Base-by-base conservation (phyloP, 2,113 vertebrate genomes). In the Amphiprion percula region DNA sequence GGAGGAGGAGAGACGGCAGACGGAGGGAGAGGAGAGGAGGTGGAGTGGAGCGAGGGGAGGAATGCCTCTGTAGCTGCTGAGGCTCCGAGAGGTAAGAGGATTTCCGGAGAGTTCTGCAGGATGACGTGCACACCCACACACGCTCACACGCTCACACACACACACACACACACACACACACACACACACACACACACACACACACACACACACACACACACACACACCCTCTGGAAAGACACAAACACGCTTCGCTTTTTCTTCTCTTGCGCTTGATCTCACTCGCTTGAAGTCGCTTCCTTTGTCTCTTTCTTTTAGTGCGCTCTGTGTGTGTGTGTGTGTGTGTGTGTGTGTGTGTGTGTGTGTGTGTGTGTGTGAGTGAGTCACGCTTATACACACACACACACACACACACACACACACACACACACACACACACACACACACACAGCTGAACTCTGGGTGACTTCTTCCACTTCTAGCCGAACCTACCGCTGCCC, bases 1-100 rank as follows among this genome's bases (percentile, higher is more conserved):
- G 61, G 88, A 92, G 95, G 96, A 93, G 92, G 70, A 54, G 1
- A 26, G 26, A 26, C 26, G 26, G 26, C 26, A 26, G 26, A 26
- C 26, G 26, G 3, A 26, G 26, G 26, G 26, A 37, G 37, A 46
- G 61, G 61, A 50, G 54, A 63, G 12, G 52, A 65, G 64, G 60
- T 92, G 24, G 95, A 95, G 88, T 95, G 96, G 96, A 96, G 93
- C 63, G 74, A 70, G 68, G 81, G 82, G 69, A 58, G 71, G 4
- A 30, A 19, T 70, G 71, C 65, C 65, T 71, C 71, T 74, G 74
- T 74, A 65, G 71, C 70, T 58, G 16, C 56, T 0, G 69, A 90
- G 86, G 63, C 81, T 26, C 59, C 33, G 37, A 81, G 80, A 90
- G 82, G 93, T 95, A 89, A 93, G 92, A 87, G 79, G 85, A 86